A percentile compares a stretch with the other conserved stretches of the same genome.
These are phyloP conservation scores for Rutilus rutilus DNA, from an alignment of 2,113 vertebrate species.

Conservation along the genomic window DNA sequence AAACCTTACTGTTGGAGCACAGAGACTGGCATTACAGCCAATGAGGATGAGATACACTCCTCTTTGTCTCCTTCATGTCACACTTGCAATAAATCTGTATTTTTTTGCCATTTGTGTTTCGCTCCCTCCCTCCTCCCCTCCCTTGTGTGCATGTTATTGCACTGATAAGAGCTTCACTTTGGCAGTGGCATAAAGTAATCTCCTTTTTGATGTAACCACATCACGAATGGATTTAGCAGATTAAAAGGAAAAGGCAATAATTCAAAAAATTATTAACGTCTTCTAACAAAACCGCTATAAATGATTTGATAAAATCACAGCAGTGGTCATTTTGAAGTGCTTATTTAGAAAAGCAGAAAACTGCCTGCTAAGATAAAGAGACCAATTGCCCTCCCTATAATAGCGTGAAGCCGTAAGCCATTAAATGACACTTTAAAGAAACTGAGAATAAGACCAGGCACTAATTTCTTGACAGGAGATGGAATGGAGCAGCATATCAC, in stretches of 20 bases:
- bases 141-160: conserved; percentile 33
- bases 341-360: conserved; percentile 10
- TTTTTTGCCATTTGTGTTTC: neutral
- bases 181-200: conserved; percentile 47
- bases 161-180: conserved; percentile 53
- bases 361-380: neutral
- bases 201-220: conserved; percentile 34
- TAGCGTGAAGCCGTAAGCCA: neutral
- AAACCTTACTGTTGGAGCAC: neutral
- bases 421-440: conserved; percentile 11
- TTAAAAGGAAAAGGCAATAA: conserved; percentile 34
- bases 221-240: conserved; percentile 24
- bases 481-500: neutral
- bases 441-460: neutral
- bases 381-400: neutral
- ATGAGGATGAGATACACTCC: neutral
- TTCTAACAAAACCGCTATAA: conserved; percentile 30
- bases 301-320: neutral
- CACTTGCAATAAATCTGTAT: neutral
- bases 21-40: neutral
- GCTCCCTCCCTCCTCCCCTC: neutral
- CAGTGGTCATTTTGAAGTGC: neutral
- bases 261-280: conserved; percentile 17
- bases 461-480: neutral
- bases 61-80: conserved; percentile 31